These are phyloP conservation scores for Cryptus armator DNA, from an alignment of 2,888 invertebrate species.

Conservation along the genomic window DNA sequence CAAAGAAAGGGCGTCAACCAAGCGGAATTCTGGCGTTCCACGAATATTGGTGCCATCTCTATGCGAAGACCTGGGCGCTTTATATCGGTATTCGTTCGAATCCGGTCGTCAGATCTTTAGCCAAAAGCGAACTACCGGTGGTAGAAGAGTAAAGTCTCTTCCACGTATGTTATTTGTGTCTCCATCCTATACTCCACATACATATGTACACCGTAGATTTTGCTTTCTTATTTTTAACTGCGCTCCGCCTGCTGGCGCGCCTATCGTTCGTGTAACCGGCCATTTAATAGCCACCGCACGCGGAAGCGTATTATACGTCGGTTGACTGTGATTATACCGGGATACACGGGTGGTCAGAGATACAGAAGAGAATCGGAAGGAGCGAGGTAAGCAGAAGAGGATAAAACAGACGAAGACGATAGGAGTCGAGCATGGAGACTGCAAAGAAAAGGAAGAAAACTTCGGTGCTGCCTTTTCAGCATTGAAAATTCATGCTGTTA, in stretches of 20 bases:
- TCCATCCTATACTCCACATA: neutral
- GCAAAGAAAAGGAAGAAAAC: constrained; percentile 23
- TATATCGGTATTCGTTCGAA: constrained; percentile 11
- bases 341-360: constrained; percentile 28
- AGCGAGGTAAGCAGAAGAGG: constrained; percentile 34
- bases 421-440: neutral
- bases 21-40: constrained; percentile 55
- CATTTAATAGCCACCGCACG: constrained; percentile 79
- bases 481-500: constrained; percentile 73
- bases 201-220: neutral
- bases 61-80: constrained; percentile 6
- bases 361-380: constrained; percentile 35
- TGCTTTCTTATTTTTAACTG: constrained; percentile 20
- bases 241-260: constrained; percentile 69
- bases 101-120: constrained; percentile 28
- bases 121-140: neutral
- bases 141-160: neutral
- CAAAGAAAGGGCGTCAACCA: constrained; percentile 26
- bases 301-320: constrained; percentile 76
- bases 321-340: constrained; percentile 47
- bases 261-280: constrained; percentile 77
- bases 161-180: neutral
- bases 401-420: constrained; percentile 13
- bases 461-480: constrained; percentile 66
- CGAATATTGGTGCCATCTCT: constrained; percentile 34